Evolutionary conservation across 2,888 invertebrate genomes (phyloP).

Genomic region (Dolomedes plantarius): DNA sequence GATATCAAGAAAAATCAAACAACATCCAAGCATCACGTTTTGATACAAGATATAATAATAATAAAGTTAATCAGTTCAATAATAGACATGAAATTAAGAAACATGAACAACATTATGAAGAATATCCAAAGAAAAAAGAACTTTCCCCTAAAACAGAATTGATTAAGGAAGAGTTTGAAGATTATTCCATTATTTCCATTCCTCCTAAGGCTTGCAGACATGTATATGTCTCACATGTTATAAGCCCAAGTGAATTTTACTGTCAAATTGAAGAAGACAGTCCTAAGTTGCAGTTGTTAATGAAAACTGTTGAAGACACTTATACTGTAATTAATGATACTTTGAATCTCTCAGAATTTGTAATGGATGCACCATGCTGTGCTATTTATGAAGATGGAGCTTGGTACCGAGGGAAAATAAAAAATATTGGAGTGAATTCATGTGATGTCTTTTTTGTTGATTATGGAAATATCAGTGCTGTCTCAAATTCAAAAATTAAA

Average conservation of each 20-base stretch:
- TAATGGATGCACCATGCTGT: slow-evolving; percentile 57
- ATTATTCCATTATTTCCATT: background rate
- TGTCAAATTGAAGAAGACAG: slow-evolving; percentile 73
- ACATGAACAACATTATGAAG: background rate
- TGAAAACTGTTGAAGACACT: slow-evolving; percentile 51
- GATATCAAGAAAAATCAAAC: background rate
- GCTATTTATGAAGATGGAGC: slow-evolving; percentile 73
- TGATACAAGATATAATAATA: background rate
- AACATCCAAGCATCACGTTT: background rate
- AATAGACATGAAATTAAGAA: background rate
- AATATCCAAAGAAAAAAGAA: background rate
- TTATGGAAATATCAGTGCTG: slow-evolving; percentile 76
- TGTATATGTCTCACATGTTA: slow-evolving; percentile 73
- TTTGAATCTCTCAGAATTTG: slow-evolving; percentile 27
- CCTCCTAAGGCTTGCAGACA: slow-evolving; percentile 52
- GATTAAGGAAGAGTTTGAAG: background rate
- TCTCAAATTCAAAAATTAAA: slow-evolving; percentile 74
- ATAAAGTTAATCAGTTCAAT: background rate
- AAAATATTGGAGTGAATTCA: slow-evolving; percentile 11
- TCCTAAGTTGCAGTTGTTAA: slow-evolving; percentile 70
- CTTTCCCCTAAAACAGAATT: background rate
- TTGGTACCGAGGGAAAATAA: slow-evolving; percentile 75
- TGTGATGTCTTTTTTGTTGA: slow-evolving; percentile 76
- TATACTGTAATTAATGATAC: slow-evolving; percentile 36
- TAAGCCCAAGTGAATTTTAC: slow-evolving; percentile 75